Evolutionary conservation across 2,113 vertebrate genomes (phyloP).

Genomic region (Perca flavescens): DNA sequence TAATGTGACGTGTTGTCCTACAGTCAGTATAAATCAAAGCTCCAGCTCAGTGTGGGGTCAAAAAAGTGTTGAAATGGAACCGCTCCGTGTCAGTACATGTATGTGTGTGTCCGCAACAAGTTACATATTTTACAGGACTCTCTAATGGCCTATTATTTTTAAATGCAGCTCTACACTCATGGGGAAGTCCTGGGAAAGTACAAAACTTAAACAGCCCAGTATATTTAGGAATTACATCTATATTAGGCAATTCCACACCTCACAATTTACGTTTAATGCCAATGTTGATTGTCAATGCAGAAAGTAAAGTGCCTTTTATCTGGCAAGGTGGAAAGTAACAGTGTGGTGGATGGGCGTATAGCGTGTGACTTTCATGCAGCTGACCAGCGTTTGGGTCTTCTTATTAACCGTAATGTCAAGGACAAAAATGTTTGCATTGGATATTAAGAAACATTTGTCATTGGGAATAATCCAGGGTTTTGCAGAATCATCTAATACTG

Average conservation of each 20-base stretch:
- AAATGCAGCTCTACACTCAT: not conserved
- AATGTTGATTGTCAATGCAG: not conserved
- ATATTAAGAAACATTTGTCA: not conserved
- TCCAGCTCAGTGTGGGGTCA: constrained; percentile 35
- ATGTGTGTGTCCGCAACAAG: constrained; percentile 3
- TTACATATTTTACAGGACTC: constrained; percentile 6
- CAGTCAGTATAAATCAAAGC: constrained; percentile 44
- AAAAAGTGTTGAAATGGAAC: constrained; percentile 22
- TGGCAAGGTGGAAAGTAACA: not conserved
- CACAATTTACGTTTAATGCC: not conserved
- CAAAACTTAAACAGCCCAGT: not conserved
- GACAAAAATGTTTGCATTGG: not conserved
- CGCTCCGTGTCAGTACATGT: not conserved
- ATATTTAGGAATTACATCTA: not conserved
- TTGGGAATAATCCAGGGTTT: no score
- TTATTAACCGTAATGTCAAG: not conserved
- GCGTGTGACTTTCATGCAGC: not conserved
- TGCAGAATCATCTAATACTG: no score
- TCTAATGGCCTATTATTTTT: not conserved
- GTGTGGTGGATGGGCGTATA: not conserved
- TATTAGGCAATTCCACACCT: not conserved
- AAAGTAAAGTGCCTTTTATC: not conserved
- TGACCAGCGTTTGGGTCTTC: not conserved
- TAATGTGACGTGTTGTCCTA: constrained; percentile 33
- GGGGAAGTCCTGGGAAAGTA: constrained; percentile 4